These are phyloP conservation scores for Rhabdornis inornatus DNA, from an alignment of 2,113 vertebrate species.

Conservation along the genomic window DNA sequence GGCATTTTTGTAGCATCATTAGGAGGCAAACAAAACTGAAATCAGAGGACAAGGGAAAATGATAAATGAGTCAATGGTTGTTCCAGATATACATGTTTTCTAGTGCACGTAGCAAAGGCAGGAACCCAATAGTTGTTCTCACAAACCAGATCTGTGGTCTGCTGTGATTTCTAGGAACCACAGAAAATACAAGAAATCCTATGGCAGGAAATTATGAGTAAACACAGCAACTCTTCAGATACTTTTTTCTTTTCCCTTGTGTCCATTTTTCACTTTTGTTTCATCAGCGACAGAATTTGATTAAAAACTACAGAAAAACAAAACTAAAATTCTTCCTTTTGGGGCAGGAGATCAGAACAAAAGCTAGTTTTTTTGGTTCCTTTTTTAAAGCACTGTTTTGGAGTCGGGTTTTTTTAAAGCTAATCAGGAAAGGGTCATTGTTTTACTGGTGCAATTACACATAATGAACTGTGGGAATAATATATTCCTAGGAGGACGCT, in stretches of 20 bases:
- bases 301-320: background rate
- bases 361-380: background rate
- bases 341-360: background rate
- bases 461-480: background rate
- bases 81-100: background rate
- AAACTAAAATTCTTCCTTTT: background rate
- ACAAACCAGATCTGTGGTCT: accelerated
- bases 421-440: background rate
- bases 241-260: background rate
- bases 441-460: background rate
- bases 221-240: background rate
- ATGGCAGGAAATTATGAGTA: background rate
- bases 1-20: background rate
- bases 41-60: background rate
- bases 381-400: background rate
- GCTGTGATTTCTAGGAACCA: background rate
- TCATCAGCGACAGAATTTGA: background rate
- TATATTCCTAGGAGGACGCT: background rate
- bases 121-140: background rate
- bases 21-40: background rate
- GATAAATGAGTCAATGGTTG: background rate
- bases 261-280: conserved; percentile 14
- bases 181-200: background rate
- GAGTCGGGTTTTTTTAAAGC: background rate
- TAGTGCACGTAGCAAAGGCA: background rate